Evolutionary conservation across 1,140 invertebrate genomes (phyloP).

Genomic region (Lordiphosa collinella): DNA sequence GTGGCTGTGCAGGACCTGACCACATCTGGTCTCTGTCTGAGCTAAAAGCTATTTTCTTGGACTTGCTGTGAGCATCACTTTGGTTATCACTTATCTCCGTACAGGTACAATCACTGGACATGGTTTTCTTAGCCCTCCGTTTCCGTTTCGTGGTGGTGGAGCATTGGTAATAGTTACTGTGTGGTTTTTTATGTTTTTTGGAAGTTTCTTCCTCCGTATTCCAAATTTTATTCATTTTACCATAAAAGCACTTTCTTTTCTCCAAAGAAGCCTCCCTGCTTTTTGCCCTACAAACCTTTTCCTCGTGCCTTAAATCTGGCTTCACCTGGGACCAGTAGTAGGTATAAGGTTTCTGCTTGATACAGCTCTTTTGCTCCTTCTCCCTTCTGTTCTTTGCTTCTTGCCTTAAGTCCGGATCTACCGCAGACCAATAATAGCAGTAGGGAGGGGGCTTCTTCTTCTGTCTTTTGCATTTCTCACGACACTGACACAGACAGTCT

Average conservation of each 20-base stretch:
- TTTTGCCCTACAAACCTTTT: neutral
- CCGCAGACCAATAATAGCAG: slow-evolving; percentile 17
- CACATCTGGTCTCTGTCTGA: no score
- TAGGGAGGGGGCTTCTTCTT: slow-evolving; percentile 16
- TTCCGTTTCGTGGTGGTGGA: neutral
- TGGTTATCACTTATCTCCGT: neutral
- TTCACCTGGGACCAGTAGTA: neutral
- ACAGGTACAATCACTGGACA: neutral
- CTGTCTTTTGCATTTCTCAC: neutral
- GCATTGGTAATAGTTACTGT: neutral
- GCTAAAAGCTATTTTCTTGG: neutral
- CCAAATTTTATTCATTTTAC: neutral
- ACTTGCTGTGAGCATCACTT: no score
- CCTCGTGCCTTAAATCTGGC: neutral
- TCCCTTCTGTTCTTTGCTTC: slow-evolving; percentile 3
- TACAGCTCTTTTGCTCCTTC: neutral
- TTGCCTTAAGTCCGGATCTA: slow-evolving; percentile 12
- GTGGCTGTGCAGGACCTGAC: no score
- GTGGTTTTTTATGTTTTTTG: neutral
- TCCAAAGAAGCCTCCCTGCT: neutral
- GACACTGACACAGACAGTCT: no score
- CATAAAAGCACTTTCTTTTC: neutral
- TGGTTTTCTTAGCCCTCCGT: neutral
- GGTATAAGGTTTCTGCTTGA: neutral
- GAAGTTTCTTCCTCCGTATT: neutral